Percentiles rank a stretch among this genome's conserved stretches.
phyloP scores from a whole-genome alignment of 2,113 vertebrate species.

The Scomber colias region DNA sequence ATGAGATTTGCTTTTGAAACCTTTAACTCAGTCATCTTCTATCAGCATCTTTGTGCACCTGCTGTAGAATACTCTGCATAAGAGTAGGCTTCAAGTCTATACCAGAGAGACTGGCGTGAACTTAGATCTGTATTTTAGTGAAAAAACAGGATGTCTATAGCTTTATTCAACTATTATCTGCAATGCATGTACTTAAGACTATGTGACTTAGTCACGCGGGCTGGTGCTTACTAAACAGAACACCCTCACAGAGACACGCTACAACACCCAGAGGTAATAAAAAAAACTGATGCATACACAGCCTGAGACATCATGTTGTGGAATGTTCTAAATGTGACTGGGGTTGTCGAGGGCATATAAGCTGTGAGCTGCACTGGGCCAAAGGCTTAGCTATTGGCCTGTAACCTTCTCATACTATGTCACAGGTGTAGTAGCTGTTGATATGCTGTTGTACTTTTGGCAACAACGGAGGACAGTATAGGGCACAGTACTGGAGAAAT shows the following conservation, averaged over 20 bases:
- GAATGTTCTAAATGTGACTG: slow-evolving; percentile 52
- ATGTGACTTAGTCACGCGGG: background rate
- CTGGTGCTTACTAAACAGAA: slow-evolving; percentile 9
- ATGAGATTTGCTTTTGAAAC: background rate
- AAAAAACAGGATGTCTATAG: slow-evolving; percentile 29
- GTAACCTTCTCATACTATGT: slow-evolving; percentile 51
- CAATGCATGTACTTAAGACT: slow-evolving; percentile 7
- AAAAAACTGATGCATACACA: slow-evolving; percentile 30
- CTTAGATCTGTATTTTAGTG: background rate
- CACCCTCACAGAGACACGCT: slow-evolving; percentile 10
- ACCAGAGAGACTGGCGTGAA: background rate
- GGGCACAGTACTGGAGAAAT: slow-evolving; percentile 7
- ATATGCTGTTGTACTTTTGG: slow-evolving; percentile 25
- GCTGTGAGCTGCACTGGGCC: slow-evolving; percentile 34
- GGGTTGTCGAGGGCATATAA: slow-evolving; percentile 27
- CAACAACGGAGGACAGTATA: slow-evolving; percentile 26
- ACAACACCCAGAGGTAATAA: slow-evolving; percentile 24
- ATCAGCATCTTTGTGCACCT: slow-evolving; percentile 6
- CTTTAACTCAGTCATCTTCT: background rate
- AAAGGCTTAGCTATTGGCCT: slow-evolving; percentile 36
- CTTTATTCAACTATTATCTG: slow-evolving; percentile 23
- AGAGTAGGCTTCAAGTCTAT: background rate
- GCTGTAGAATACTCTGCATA: slow-evolving; percentile 15
- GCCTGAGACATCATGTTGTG: slow-evolving; percentile 33
- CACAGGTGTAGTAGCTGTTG: slow-evolving; percentile 41